Conservation (phyloP, 2,797 vertebrate species). For the Dromococcyx pavoninus region DNA sequence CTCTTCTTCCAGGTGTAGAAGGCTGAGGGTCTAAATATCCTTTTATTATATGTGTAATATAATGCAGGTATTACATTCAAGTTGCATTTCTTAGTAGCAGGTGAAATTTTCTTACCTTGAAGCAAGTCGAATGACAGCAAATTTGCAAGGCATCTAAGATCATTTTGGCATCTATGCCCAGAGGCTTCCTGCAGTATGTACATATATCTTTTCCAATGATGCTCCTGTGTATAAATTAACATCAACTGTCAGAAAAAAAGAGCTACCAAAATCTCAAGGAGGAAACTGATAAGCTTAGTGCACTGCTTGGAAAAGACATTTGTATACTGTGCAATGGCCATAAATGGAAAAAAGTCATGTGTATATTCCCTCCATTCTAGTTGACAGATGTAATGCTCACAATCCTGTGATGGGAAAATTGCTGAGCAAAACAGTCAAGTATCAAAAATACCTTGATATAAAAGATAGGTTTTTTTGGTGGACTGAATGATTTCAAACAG, state of each 20-base stretch:
- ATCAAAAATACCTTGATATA: neutral
- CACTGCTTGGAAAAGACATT: neutral
- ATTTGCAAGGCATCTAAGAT: constrained; percentile 92
- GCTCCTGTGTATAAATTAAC: constrained; percentile 74
- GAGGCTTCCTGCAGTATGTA: constrained; percentile 87
- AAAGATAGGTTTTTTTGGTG: neutral
- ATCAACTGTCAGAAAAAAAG: constrained; percentile 58
- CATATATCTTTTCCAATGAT: constrained; percentile 91
- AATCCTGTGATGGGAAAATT: neutral
- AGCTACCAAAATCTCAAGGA: constrained; percentile 22
- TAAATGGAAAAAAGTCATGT: neutral
- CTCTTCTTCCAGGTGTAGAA: neutral
- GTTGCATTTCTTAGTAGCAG: neutral
- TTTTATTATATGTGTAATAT: neutral
- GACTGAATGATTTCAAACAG: neutral
- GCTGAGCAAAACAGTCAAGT: neutral
- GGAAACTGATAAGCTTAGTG: neutral
- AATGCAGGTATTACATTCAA: neutral
- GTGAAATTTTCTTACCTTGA: constrained; percentile 85
- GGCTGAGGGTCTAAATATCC: neutral
- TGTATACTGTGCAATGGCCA: neutral
- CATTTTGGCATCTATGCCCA: constrained; percentile 90
- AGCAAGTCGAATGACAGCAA: constrained; percentile 92
- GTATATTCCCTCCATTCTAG: neutral
- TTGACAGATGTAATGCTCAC: neutral